phyloP scores from a whole-genome alignment of 2,797 vertebrate species.

The Chaetophractus vellerosus region DNA sequence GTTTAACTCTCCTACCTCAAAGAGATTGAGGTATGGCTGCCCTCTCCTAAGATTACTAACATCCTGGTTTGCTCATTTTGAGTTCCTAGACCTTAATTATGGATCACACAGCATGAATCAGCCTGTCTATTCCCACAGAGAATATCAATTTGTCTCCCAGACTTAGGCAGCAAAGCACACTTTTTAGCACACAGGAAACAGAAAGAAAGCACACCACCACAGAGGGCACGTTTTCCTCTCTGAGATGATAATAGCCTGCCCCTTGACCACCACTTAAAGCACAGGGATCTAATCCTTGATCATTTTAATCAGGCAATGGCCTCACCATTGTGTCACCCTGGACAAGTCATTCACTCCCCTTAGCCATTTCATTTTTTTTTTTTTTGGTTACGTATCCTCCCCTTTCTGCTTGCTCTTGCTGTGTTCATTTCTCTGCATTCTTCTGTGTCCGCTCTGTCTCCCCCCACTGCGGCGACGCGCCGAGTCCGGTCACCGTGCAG shows the following conservation, averaged over 20 bases:
- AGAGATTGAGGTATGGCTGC: neutral
- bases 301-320: neutral
- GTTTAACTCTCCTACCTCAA: constrained; percentile 3
- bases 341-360: neutral
- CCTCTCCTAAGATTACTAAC: neutral
- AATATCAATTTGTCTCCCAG: constrained; percentile 48
- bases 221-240: neutral
- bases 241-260: neutral
- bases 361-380: neutral
- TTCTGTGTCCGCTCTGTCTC: too few relatives aligned
- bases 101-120: constrained; percentile 41
- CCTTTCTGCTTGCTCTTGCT: too few relatives aligned
- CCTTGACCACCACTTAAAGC: neutral
- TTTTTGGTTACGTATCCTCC: too few relatives aligned
- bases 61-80: constrained; percentile 66
- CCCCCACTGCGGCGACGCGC: too few relatives aligned
- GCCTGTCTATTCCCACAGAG: constrained; percentile 19
- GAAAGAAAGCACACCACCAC: neutral
- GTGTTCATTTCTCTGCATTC: too few relatives aligned
- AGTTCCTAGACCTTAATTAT: constrained; percentile 68
- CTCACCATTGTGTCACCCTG: neutral
- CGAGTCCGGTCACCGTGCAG: too few relatives aligned
- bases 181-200: neutral
- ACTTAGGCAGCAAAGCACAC: neutral
- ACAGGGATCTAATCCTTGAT: neutral